Conservation (phyloP, 2,888 invertebrate species). For the Bursaphelenchus okinawaensis region DNA sequence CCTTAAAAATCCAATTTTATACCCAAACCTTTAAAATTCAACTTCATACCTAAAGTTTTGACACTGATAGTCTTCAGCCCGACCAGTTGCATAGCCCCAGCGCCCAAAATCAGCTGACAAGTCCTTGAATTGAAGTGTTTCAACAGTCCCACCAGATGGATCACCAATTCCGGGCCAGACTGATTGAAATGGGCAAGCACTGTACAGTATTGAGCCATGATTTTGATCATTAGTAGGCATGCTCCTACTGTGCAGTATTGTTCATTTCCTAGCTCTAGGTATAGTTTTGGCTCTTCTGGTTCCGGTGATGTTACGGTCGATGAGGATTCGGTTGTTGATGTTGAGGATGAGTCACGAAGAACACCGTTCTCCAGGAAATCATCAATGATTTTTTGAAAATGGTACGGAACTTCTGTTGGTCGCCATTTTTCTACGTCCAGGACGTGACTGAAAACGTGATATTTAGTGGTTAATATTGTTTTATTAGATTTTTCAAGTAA, state of each 20-base stretch:
- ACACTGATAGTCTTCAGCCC: conserved; percentile 81
- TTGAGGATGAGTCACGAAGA: conserved; percentile 15
- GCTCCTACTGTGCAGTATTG: conserved; percentile 64
- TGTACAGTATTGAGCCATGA: conserved; percentile 84
- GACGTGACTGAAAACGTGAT: conserved; percentile 63
- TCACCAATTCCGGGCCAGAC: conserved; percentile 35
- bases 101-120: conserved; percentile 89
- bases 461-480: no score
- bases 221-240: conserved; percentile 78
- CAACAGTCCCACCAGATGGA: conserved; percentile 63
- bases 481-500: no score
- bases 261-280: conserved; percentile 59
- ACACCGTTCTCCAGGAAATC: conserved; percentile 64
- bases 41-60: conserved; percentile 72
- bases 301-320: not conserved
- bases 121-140: conserved; percentile 63
- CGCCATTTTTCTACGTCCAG: conserved; percentile 90
- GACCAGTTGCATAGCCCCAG: conserved; percentile 88
- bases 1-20: no score
- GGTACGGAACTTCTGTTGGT: conserved; percentile 79
- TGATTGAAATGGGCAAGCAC: conserved; percentile 72
- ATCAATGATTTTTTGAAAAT: conserved; percentile 79
- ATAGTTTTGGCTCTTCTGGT: not conserved
- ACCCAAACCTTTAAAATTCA: not conserved
- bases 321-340: conserved; percentile 2